Evolutionary conservation across 2,113 vertebrate species (phyloP), one percentile per base, ranked within the genome.

Genomic region (Furnarius figulus): DNA sequence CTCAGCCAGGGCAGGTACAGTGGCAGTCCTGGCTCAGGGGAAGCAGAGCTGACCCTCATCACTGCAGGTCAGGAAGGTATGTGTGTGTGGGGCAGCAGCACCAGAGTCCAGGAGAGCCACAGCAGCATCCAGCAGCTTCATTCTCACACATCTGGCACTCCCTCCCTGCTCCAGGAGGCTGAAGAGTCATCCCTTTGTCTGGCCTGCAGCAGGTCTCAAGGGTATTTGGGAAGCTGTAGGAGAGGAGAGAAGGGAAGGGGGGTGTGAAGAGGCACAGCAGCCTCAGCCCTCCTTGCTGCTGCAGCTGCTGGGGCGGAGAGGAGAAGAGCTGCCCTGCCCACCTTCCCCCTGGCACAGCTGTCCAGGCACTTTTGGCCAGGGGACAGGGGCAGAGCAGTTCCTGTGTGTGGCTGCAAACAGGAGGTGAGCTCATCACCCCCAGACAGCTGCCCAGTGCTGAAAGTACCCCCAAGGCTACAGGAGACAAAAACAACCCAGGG

Each of bases 331-430:
- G 46, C 76, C 47, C 33, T 49, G n/a, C 16, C 49, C 53, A 37
- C 44, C 14, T 61, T 16, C 14, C 49, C 49, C 1, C 66, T 52
- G 35, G 42, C 49, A 46, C 42, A 30, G 18, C 46, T 19, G 5
- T 4, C 17, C 3, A 0, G 6, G 59, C 9, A 2, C 49, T 28
- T 33, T 5, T 20, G 65, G 9, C 27, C 33, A 2, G 62, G 12
- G 5, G 37, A 14, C n/a, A n/a, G 85, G 6, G 13, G 53, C 66
- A 63, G 79, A 62, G 42, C 47, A 18, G 56, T 24, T 47, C 49
- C 87, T 1, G 10, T 7, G 18, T 27, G 1, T 0, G 55, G 73
- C 14, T 46, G 39, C n/a, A 23, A 7, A 24, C 7, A 4, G 39
- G 78, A 77, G 46, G 11, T 33, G 78, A 59, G 46, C 56, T 78